These are phyloP conservation scores for Takifugu ocellatus DNA, from an alignment of 2,797 vertebrate species.

Conservation along the genomic window DNA sequence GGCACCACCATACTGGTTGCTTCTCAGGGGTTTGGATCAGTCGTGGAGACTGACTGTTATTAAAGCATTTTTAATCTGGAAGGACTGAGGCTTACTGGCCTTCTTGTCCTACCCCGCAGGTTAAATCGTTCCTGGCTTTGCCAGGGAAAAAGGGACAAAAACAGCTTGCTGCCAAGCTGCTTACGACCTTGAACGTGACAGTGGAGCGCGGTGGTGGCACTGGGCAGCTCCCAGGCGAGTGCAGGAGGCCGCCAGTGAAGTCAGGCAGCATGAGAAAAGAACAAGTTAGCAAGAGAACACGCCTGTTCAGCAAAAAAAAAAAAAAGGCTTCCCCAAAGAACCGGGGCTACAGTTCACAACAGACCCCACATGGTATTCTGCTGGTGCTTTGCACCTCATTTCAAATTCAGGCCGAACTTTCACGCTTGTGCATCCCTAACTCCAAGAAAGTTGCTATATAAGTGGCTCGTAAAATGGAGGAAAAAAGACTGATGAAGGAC, in stretches of 20 bases:
- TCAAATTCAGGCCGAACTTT: constrained; percentile 26
- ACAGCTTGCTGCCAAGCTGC: constrained; percentile 12
- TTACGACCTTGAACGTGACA: constrained; percentile 16
- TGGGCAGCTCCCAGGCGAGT: constrained; percentile 18
- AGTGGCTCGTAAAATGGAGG: too few relatives aligned
- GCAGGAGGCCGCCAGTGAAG: constrained; percentile 18
- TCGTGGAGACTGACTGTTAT: constrained; percentile 34
- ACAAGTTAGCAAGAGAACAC: constrained; percentile 45
- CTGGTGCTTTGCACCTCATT: constrained; percentile 48
- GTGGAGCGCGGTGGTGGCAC: constrained; percentile 1
- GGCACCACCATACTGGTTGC: constrained; percentile 17
- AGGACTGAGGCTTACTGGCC: constrained; percentile 29
- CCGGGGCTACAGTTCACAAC: constrained; percentile 51
- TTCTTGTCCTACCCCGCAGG: constrained; percentile 31
- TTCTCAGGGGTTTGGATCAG: constrained; percentile 41
- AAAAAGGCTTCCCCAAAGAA: constrained; percentile 33
- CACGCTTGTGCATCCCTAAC: constrained; percentile 30
- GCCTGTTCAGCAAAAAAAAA: constrained; percentile 54
- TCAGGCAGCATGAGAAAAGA: constrained; percentile 40
- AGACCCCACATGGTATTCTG: constrained; percentile 36
- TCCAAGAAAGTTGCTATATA: too few relatives aligned
- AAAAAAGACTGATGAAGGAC: too few relatives aligned
- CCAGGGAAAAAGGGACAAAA: constrained; percentile 13
- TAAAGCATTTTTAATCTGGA: constrained; percentile 58
- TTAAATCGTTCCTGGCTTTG: constrained; percentile 32